Evolutionary conservation across 2,797 vertebrate species (phyloP).

Genomic region (Leucoraja ocellata): DNA sequence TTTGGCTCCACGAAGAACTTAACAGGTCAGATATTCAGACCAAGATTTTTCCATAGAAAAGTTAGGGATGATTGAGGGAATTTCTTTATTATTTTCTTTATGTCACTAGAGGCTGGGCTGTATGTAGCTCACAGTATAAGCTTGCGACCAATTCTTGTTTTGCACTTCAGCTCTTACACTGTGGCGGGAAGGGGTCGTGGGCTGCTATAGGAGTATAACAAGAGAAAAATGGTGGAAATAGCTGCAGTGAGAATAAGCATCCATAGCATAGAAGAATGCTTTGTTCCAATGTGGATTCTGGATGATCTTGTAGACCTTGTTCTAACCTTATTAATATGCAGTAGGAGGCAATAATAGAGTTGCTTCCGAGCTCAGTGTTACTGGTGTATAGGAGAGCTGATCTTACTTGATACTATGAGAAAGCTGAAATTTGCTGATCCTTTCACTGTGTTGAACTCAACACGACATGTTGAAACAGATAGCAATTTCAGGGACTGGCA

Average conservation of each 20-base stretch:
- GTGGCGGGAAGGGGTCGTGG: not conserved
- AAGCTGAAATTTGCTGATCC: not conserved
- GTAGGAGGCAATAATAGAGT: not conserved
- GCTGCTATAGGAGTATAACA: not conserved
- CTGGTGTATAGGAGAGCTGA: not conserved
- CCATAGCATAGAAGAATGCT: not conserved
- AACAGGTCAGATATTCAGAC: not conserved
- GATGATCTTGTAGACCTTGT: not conserved
- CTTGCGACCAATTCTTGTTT: not conserved
- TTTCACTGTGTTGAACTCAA: not conserved
- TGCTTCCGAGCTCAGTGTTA: not conserved
- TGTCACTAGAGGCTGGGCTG: not conserved
- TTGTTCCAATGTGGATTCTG: not conserved
- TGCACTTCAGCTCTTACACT: not conserved
- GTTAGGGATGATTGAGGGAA: not conserved
- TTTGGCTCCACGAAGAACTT: not conserved
- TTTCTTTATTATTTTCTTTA: not conserved
- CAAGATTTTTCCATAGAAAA: not conserved
- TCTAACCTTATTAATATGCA: not conserved
- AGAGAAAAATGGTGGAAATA: not conserved
- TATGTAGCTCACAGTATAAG: not conserved
- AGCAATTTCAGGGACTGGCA: not conserved
- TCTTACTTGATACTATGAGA: not conserved
- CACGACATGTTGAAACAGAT: not conserved
- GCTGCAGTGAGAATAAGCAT: not conserved